Evolutionary conservation across 2,113 vertebrate species (phyloP).

Genomic region (Lanius ludovicianus): DNA sequence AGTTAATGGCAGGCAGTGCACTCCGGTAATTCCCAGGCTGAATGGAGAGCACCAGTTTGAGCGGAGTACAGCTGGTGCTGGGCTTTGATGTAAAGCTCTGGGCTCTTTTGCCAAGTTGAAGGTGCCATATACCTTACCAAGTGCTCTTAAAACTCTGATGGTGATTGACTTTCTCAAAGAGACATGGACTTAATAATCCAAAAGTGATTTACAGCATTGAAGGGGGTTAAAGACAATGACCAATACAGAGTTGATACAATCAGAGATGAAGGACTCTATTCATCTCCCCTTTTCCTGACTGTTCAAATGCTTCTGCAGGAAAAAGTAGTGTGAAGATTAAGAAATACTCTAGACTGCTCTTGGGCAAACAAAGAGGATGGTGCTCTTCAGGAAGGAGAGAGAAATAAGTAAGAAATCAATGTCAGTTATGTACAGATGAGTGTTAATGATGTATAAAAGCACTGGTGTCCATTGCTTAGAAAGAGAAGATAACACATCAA

Average conservation of each 20-base stretch:
- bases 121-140: neutral
- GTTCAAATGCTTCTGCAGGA: neutral
- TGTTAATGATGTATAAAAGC: neutral
- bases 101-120: neutral
- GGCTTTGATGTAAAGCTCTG: neutral
- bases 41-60: neutral
- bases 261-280: neutral
- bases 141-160: neutral
- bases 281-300: neutral
- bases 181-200: neutral
- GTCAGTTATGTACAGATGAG: neutral
- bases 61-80: neutral
- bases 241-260: neutral
- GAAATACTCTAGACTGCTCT: neutral
- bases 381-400: neutral
- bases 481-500: neutral
- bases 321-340: neutral
- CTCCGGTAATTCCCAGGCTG: neutral
- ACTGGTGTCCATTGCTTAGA: neutral
- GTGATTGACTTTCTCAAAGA: neutral
- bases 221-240: neutral
- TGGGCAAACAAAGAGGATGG: neutral
- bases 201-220: neutral
- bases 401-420: conserved; percentile 1
- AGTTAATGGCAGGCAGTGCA: neutral